Evolutionary conservation across 2,888 invertebrate species (phyloP), one percentile per base, ranked within the genome.

Genomic region (Sicus ferrugineus): DNA sequence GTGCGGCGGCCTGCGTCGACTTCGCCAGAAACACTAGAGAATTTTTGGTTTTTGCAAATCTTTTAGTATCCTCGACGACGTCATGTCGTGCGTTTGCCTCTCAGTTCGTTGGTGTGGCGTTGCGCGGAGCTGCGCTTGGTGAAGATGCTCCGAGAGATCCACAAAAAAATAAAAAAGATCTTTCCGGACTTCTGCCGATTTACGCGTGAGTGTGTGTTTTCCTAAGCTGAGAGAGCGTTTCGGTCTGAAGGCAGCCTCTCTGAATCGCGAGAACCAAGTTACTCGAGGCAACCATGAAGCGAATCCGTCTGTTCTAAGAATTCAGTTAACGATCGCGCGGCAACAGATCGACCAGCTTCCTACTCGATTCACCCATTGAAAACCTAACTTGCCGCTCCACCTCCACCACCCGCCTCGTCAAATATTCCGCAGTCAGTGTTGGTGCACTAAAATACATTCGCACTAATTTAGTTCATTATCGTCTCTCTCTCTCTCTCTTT

Each of bases 31-130:
- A 52, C 6, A 14, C 46, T 30, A n/a, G 21, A 46, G 34, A 21
- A 30, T 56, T 67, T 46, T 46, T 67, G 56, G n/a, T 46, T 46
- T 28, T 80, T 77, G 76, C 74, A 77, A 76, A 76, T 77, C 75
- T 74, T 77, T 81, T 80, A 81, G 80, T 81, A 79, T 78, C 80
- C 77, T 78, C 79, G 80, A 79, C 81, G 80, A 80, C 80, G 78
- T 79, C 81, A 81, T 81, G 82, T 79, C 79, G 81, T 80, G 78
- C 79, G 80, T 78, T 78, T 73, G 77, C 73, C 77, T 56, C 21
- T 42, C 26, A 23, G 26, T 54, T 26, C 48, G 63, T 19, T 5
- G 48, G 19, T n/a, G n/a, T n/a, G n/a, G n/a, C n/a, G n/a, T n/a
- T n/a, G n/a, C n/a, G n/a, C n/a, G n/a, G 42, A 42, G 42, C n/a